Conservation (phyloP, 2,888 invertebrate species). For the Dicycla oo region DNA sequence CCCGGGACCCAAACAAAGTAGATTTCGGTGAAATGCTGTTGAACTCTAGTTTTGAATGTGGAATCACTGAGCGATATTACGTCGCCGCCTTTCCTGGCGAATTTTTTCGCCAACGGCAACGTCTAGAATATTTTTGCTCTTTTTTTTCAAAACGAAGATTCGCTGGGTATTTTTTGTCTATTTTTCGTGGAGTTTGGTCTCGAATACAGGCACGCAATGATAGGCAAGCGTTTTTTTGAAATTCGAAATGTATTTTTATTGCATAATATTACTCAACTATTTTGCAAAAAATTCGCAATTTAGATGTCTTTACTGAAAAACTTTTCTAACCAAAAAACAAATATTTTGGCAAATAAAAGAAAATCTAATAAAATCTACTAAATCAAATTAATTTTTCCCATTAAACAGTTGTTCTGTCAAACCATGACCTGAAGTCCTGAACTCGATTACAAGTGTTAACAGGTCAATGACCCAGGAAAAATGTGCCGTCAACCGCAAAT, state of each 20-base stretch:
- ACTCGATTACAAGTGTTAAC: constrained; percentile 71
- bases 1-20: constrained; percentile 90
- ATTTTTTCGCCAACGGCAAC: constrained; percentile 72
- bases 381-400: not conserved
- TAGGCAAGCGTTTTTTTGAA: not conserved
- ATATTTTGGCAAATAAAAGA: not conserved
- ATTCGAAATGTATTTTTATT: constrained; percentile 1
- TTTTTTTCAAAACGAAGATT: constrained; percentile 29
- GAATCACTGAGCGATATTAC: constrained; percentile 80
- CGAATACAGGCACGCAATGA: not conserved
- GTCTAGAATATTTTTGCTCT: constrained; percentile 50
- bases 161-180: constrained; percentile 18
- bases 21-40: constrained; percentile 90
- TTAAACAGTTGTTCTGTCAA: constrained; percentile 41
- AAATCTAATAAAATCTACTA: not conserved
- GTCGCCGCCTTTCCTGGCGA: constrained; percentile 78
- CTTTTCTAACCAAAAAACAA: too few relatives aligned
- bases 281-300: constrained; percentile 6
- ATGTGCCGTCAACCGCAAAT: constrained; percentile 77
- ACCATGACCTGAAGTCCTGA: constrained; percentile 52
- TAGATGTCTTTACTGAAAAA: not conserved
- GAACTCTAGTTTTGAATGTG: constrained; percentile 88
- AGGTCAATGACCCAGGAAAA: constrained; percentile 86
- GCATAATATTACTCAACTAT: not conserved
- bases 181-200: not conserved